phyloP scores from a whole-genome alignment of 2,113 vertebrate species.

The Pollachius pollachius region DNA sequence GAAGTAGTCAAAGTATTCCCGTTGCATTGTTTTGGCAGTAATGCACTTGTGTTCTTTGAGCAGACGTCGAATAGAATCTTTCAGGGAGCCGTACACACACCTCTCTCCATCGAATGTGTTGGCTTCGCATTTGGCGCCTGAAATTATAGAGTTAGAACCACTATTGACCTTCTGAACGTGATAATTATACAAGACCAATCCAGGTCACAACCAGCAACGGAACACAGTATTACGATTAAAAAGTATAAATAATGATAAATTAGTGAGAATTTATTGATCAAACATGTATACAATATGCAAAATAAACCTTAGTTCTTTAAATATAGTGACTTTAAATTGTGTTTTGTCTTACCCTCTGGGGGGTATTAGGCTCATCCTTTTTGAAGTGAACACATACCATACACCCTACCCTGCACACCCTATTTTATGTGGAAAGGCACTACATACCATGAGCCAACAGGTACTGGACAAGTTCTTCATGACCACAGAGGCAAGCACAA shows the following conservation, averaged over 20 bases:
- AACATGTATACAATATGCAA: no score
- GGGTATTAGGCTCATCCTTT: no score
- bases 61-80: conserved; percentile 83
- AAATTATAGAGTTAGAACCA: neutral
- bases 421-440: neutral
- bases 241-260: no score
- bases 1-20: conserved; percentile 89
- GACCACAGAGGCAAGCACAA: conserved; percentile 94
- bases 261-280: no score
- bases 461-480: conserved; percentile 93
- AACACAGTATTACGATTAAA: no score
- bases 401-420: no score
- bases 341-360: no score
- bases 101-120: conserved; percentile 96
- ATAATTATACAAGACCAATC: no score
- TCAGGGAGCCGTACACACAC: conserved; percentile 90
- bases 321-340: no score
- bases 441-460: conserved; percentile 89
- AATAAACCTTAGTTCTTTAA: no score
- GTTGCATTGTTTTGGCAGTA: conserved; percentile 84
- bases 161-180: neutral
- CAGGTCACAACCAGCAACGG: no score
- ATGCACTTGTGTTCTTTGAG: conserved; percentile 94
- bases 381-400: no score
- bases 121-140: conserved; percentile 93